Percentiles rank a stretch among this genome's conserved stretches.
Evolutionary conservation across 2,113 vertebrate genomes (phyloP).

Genomic region (Saguinus midas): DNA sequence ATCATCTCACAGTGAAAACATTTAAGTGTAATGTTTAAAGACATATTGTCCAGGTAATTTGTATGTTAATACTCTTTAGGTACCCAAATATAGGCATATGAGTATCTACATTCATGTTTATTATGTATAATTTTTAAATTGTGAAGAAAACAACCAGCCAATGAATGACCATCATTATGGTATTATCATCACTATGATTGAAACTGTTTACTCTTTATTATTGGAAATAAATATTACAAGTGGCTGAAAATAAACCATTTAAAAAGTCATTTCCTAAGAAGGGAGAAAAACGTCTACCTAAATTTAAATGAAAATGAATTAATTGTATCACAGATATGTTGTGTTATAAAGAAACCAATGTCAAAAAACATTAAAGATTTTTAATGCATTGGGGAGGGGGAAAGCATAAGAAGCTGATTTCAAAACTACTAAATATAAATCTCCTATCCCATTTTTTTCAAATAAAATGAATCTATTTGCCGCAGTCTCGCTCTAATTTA

Average conservation of each 20-base stretch:
- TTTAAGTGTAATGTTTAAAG: neutral
- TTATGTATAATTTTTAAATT: neutral
- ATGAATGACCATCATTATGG: neutral
- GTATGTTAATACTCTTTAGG: neutral
- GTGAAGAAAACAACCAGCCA: neutral
- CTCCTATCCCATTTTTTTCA: neutral
- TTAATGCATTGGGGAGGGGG: neutral
- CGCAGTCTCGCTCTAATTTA: neutral
- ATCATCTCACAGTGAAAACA: neutral
- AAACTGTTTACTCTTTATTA: neutral
- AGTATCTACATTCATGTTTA: neutral
- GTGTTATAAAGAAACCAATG: neutral
- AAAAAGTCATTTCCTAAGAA: neutral
- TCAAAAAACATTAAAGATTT: neutral
- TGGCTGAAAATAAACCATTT: neutral
- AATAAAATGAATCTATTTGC: neutral
- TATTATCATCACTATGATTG: neutral
- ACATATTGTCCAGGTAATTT: neutral
- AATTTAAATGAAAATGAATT: constrained; percentile 27
- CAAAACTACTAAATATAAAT: neutral
- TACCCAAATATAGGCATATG: neutral
- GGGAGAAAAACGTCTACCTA: neutral
- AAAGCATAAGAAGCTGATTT: neutral
- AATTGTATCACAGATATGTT: constrained; percentile 24
- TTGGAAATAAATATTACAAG: neutral